phyloP scores from a whole-genome alignment of 2,113 vertebrate genomes.

The Hippopotamus amphibius region DNA sequence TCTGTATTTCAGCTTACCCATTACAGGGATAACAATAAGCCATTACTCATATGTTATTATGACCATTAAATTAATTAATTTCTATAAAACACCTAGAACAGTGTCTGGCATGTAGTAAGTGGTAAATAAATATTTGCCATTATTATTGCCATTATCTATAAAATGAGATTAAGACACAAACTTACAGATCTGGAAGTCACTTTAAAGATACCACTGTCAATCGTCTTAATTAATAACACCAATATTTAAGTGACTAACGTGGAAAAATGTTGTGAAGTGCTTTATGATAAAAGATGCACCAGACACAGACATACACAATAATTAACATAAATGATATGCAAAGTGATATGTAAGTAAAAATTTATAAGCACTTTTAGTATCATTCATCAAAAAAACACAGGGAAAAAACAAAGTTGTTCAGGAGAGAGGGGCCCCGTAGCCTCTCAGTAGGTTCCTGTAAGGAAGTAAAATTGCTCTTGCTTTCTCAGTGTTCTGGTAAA shows the following conservation, averaged over 20 bases:
- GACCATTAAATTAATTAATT: background rate
- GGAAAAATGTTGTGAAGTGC: background rate
- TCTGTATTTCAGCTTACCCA: background rate
- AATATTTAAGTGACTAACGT: background rate
- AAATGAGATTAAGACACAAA: background rate
- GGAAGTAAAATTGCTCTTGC: background rate
- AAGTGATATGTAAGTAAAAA: background rate
- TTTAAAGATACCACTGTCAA: background rate
- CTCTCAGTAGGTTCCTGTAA: background rate
- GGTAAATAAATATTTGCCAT: background rate
- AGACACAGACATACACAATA: background rate
- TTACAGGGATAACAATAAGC: background rate
- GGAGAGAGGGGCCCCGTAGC: background rate
- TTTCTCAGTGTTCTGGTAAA: background rate
- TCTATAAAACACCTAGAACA: background rate
- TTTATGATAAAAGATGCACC: background rate
- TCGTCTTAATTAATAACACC: background rate
- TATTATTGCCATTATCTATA: constrained; percentile 1
- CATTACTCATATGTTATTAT: background rate
- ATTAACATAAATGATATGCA: background rate
- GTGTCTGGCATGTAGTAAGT: background rate
- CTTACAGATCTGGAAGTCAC: background rate
- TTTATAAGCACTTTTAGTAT: background rate
- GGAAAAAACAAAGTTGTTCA: background rate
- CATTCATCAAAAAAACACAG: background rate